Evolutionary conservation across 2,888 invertebrate species (phyloP).

Genomic region (Tachystola acroxantha): DNA sequence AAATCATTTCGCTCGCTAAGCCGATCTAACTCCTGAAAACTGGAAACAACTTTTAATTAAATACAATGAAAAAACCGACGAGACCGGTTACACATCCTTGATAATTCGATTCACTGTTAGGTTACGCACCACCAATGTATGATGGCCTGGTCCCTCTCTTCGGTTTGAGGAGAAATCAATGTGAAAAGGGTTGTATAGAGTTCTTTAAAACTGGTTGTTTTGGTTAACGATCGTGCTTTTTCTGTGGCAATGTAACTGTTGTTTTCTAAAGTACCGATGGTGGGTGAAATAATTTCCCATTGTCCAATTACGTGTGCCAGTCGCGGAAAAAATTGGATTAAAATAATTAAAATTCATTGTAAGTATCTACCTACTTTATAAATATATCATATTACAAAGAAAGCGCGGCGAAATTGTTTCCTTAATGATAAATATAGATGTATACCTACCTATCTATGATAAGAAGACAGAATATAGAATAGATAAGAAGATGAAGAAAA

Average conservation of each 20-base stretch:
- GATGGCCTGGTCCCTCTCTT: background rate
- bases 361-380: no score
- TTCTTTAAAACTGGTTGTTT: background rate
- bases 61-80: slow-evolving; percentile 25
- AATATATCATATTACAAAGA: no score
- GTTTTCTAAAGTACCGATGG: no score
- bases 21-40: slow-evolving; percentile 21
- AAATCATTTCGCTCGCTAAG: slow-evolving; percentile 9
- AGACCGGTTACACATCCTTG: slow-evolving; percentile 19
- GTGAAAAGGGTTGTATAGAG: background rate
- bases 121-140: slow-evolving; percentile 8
- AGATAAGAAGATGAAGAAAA: no score
- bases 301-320: no score
- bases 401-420: no score
- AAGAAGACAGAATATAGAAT: no score
- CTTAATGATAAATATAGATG: no score
- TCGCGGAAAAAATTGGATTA: no score
- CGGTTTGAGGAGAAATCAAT: background rate
- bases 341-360: no score
- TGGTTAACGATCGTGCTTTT: background rate
- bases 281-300: no score
- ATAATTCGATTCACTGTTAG: slow-evolving; percentile 24
- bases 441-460: no score
- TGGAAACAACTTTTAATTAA: slow-evolving; percentile 41
- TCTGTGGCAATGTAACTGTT: background rate